Base-by-base conservation (phyloP, 2,888 invertebrate species). In the Lypha dubia region DNA sequence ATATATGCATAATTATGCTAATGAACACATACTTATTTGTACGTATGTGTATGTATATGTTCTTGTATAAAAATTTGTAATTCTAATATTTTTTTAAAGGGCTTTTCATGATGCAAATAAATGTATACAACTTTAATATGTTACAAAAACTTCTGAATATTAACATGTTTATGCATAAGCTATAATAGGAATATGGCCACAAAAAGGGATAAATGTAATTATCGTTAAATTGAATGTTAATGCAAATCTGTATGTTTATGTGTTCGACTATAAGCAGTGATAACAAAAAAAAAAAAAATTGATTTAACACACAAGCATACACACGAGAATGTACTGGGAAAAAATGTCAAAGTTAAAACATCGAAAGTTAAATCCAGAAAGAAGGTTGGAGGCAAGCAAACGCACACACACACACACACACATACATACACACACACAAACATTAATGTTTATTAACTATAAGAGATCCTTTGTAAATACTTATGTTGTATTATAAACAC, bases 161-260 rank as follows among this genome's bases (percentile, higher is more conserved):
- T 38, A 63, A 65, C 38, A 67, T 51, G 63, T 46, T 79, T 67
- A 65, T 65, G 58, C 20, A 62, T 49, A 28, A 46, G 24, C 35
- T 35, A n/a, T n/a, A 65, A 73, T 41, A 53, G 13, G n/a, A 76
- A 63, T 51, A 56, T 58, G 28, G 17, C 24, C 17, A 70, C n/a
- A 58, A 49, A 76, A 75, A 79, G 75, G 79, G 62, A 65, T 83
- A 62, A 56, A 79, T 51, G 71, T 79, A 82, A 84, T 86, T 79
- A 84, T 82, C 84, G 71, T 86, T 82, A 86, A 86, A 82, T 62
- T 76, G 46, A 86, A 86, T 82, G 84, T 63, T 73, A 70, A 56
- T 70, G 58, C 35, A 65, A 75, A 62, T 75, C 49, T 63, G 22
- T 44, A 20, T 76, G 65, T 60, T 73, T 60, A 46, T 73, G 22